These are phyloP conservation scores for Capitella teleta DNA, from an alignment of 1,140 invertebrate species.

Conservation along the genomic window DNA sequence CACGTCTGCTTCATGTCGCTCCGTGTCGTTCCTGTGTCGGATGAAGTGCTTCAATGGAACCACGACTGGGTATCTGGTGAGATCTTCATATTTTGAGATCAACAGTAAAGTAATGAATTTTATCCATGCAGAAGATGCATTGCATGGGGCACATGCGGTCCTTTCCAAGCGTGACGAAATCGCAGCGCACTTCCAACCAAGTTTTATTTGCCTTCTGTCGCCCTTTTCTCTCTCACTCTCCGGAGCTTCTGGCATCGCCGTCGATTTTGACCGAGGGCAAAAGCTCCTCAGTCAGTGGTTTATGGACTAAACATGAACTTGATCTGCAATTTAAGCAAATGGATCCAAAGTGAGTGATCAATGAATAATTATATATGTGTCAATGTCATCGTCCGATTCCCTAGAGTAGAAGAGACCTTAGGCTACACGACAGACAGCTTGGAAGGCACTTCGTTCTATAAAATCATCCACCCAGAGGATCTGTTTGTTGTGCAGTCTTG, in stretches of 20 bases:
- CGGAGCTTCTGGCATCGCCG: too few relatives aligned
- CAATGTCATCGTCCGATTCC: not conserved
- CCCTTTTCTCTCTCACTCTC: slow-evolving; percentile 18
- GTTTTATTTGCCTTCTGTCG: slow-evolving; percentile 22
- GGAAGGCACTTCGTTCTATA: slow-evolving; percentile 20
- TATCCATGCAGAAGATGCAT: slow-evolving; percentile 25
- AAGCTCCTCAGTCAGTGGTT: slow-evolving; percentile 16
- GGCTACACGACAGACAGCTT: slow-evolving; percentile 19
- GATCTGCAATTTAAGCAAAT: slow-evolving; percentile 23
- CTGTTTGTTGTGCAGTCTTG: slow-evolving; percentile 17
- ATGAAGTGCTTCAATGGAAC: slow-evolving; percentile 31
- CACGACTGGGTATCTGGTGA: slow-evolving; percentile 23
- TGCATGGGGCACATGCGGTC: slow-evolving; percentile 16
- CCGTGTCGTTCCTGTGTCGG: slow-evolving; percentile 23
- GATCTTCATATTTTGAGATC: slow-evolving; percentile 4
- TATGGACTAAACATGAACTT: slow-evolving; percentile 31
- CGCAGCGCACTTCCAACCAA: slow-evolving; percentile 11
- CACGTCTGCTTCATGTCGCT: slow-evolving; percentile 2
- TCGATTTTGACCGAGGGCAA: too few relatives aligned
- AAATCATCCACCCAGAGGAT: slow-evolving; percentile 25
- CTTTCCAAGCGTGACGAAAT: slow-evolving; percentile 10
- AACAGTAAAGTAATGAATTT: not conserved
- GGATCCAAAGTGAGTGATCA: slow-evolving; percentile 11
- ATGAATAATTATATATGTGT: not conserved
- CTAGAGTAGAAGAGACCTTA: slow-evolving; percentile 9